phyloP scores from a whole-genome alignment of 2,113 vertebrate genomes.

The Lagopus muta region DNA sequence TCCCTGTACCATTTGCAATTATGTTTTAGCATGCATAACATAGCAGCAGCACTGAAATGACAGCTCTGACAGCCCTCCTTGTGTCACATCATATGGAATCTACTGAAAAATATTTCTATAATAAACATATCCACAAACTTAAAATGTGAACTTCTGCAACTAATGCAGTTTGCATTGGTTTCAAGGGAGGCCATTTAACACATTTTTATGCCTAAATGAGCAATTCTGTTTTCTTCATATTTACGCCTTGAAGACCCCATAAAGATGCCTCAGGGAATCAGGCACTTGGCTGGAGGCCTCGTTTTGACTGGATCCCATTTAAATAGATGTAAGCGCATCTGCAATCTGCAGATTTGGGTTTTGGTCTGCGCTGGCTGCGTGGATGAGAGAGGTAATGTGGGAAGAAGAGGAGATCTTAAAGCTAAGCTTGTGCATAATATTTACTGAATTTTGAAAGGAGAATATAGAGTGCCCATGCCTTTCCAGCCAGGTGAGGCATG shows the following conservation, averaged over 20 bases:
- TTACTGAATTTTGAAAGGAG: not conserved
- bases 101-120: slow-evolving; percentile 66
- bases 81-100: slow-evolving; percentile 71
- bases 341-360: slow-evolving; percentile 10
- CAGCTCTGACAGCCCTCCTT: slow-evolving; percentile 71
- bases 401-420: not conserved
- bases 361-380: not conserved
- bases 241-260: slow-evolving; percentile 3
- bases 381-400: not conserved
- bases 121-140: slow-evolving; percentile 65
- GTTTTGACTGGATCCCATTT: slow-evolving; percentile 19
- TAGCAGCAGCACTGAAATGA: slow-evolving; percentile 44
- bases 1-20: slow-evolving; percentile 44
- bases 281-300: not conserved
- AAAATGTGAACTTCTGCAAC: slow-evolving; percentile 61
- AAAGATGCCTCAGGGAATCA: slow-evolving; percentile 63
- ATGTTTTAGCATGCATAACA: slow-evolving; percentile 53
- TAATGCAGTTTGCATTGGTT: slow-evolving; percentile 51
- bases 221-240: slow-evolving; percentile 59
- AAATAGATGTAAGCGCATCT: slow-evolving; percentile 24
- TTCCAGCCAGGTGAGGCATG: not conserved
- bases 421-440: not conserved
- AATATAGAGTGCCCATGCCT: not conserved
- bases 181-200: slow-evolving; percentile 52
- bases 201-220: slow-evolving; percentile 45